Conservation (phyloP, 2,113 vertebrate genomes). For the Anguilla rostrata region DNA sequence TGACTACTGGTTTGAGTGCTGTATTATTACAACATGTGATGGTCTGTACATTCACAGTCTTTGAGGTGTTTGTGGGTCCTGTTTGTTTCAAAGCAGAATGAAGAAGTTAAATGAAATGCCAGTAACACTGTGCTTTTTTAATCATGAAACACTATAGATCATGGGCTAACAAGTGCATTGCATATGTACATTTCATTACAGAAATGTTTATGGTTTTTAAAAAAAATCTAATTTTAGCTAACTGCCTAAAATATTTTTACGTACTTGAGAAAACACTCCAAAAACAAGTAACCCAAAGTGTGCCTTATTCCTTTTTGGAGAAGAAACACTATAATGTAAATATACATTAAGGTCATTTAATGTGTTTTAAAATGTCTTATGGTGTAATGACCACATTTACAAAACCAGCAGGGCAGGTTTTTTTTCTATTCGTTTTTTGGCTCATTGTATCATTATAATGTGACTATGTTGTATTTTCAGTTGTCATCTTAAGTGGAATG, state of each 20-base stretch:
- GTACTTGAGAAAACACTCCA: not conserved
- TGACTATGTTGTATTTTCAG: not conserved
- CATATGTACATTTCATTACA: not conserved
- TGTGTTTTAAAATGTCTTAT: not conserved
- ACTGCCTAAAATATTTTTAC: not conserved
- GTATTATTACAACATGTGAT: not conserved
- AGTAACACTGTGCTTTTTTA: not conserved
- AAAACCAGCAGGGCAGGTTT: not conserved
- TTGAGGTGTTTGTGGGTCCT: slow-evolving; percentile 8
- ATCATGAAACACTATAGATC: not conserved
- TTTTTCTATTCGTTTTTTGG: not conserved
- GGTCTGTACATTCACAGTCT: slow-evolving; percentile 13
- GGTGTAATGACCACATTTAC: not conserved
- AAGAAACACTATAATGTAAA: not conserved
- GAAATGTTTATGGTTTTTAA: not conserved
- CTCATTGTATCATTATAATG: not conserved
- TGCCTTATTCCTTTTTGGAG: not conserved
- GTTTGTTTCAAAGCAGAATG: slow-evolving; percentile 54
- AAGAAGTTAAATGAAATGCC: slow-evolving; percentile 40
- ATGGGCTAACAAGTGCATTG: not conserved
- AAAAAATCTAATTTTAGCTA: not conserved
- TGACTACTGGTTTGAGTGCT: slow-evolving; percentile 10
- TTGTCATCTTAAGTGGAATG: slow-evolving; percentile 5
- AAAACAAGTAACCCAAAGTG: not conserved
- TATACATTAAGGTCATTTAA: not conserved